These are phyloP conservation scores for Timema cristinae DNA, from an alignment of 2,888 invertebrate species.

Conservation along the genomic window DNA sequence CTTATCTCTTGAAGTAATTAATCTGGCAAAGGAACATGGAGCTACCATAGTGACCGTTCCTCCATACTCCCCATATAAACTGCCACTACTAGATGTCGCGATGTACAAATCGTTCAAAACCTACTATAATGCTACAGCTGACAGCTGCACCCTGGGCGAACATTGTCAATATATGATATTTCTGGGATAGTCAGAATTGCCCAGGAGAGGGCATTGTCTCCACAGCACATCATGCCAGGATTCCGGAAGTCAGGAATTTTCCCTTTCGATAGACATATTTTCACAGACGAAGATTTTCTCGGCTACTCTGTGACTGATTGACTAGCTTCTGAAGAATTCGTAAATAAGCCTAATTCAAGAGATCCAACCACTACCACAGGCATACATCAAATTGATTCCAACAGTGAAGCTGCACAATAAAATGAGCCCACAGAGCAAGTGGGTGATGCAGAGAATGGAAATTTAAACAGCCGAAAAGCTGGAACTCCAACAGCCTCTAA, in stretches of 20 bases:
- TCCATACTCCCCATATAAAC: slow-evolving; percentile 40
- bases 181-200: slow-evolving; percentile 40
- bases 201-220: slow-evolving; percentile 39
- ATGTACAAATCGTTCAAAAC: slow-evolving; percentile 38
- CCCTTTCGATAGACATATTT: slow-evolving; percentile 38
- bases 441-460: not conserved
- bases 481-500: not conserved
- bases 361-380: not conserved
- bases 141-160: slow-evolving; percentile 34
- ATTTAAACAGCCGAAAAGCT: not conserved
- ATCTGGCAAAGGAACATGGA: slow-evolving; percentile 41
- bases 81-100: slow-evolving; percentile 31
- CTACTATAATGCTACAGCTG: slow-evolving; percentile 38
- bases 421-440: not conserved
- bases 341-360: not conserved
- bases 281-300: slow-evolving; percentile 38
- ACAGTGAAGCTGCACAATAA: slow-evolving; percentile 3
- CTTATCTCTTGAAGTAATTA: no score
- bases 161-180: slow-evolving; percentile 43
- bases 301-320: slow-evolving; percentile 34
- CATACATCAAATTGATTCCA: not conserved
- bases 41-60: slow-evolving; percentile 43
- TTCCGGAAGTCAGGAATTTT: slow-evolving; percentile 36
- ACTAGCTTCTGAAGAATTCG: slow-evolving; percentile 15
- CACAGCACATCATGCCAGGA: slow-evolving; percentile 37